Percentiles rank a stretch among this genome's conserved stretches.
Evolutionary conservation across 2,797 vertebrate genomes (phyloP).

Genomic region (Sebastes elongatus): DNA sequence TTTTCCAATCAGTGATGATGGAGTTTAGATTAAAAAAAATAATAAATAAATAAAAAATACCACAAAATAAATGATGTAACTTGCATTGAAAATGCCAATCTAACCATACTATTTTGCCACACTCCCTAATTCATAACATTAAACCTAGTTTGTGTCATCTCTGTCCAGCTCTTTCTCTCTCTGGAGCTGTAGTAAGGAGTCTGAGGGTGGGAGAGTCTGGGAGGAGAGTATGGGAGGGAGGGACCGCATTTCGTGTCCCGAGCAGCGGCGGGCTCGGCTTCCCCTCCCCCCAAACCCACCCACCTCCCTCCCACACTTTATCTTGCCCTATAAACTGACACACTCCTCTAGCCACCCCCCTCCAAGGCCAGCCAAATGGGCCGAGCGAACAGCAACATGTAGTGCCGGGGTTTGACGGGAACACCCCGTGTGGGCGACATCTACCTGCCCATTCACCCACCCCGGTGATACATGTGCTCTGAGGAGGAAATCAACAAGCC

Average conservation of each 20-base stretch:
- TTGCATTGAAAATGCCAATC: not conserved
- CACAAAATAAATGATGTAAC: too few species aligned
- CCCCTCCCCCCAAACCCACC: constrained; percentile 81
- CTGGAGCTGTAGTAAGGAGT: not conserved
- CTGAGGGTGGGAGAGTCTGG: constrained; percentile 26
- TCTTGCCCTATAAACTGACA: constrained; percentile 82
- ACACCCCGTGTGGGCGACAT: constrained; percentile 83
- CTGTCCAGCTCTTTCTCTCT: not conserved
- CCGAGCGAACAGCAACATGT: constrained; percentile 70
- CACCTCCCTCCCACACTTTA: constrained; percentile 80
- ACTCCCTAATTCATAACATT: not conserved
- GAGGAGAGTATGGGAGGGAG: constrained; percentile 72
- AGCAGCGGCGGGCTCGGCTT: constrained; percentile 72
- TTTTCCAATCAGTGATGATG: too few species aligned
- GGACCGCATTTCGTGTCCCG: constrained; percentile 67
- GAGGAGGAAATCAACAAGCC: constrained; percentile 77
- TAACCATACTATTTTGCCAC: not conserved
- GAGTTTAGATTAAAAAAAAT: not conserved
- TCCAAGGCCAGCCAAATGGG: constrained; percentile 82
- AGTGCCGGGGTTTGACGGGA: constrained; percentile 78
- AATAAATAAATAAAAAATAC: fast-evolving
- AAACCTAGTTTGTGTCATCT: not conserved
- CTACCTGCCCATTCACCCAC: constrained; percentile 82
- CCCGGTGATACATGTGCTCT: constrained; percentile 81
- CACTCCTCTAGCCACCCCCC: constrained; percentile 81